Conservation (phyloP, 1,140 invertebrate species). For the Theocolax elegans region DNA sequence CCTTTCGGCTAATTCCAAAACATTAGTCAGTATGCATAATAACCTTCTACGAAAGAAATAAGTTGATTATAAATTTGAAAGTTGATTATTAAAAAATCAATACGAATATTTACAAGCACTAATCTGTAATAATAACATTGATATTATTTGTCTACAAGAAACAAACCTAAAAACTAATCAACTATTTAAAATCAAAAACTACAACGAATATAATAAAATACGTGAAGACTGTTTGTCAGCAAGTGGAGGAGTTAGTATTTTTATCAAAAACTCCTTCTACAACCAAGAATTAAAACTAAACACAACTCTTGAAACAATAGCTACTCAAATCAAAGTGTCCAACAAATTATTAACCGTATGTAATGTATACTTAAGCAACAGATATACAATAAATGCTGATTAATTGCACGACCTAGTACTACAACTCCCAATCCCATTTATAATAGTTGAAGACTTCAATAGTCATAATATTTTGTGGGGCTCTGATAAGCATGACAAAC, state of each 20-base stretch:
- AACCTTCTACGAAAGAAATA: too few species aligned
- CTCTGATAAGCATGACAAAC: conserved; percentile 45
- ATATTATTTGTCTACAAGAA: conserved; percentile 1
- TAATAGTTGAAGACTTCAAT: conserved; percentile 44
- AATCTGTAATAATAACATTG: background rate
- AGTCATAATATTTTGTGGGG: conserved; percentile 52
- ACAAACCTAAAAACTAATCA: background rate
- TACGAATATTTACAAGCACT: background rate
- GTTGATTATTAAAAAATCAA: background rate
- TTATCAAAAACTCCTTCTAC: conserved; percentile 44
- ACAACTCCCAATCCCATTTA: conserved; percentile 36
- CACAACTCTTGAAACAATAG: conserved; percentile 43
- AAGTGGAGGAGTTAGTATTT: conserved; percentile 50
- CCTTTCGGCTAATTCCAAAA: too few species aligned
- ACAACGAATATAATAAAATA: conserved; percentile 28
- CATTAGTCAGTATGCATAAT: too few species aligned
- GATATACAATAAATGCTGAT: conserved; percentile 20
- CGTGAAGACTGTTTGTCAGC: conserved; percentile 32
- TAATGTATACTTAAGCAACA: background rate
- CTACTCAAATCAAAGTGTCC: conserved; percentile 41
- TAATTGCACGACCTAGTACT: conserved; percentile 48
- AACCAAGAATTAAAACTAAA: conserved; percentile 44
- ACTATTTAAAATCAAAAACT: background rate
- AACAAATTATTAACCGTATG: conserved; percentile 34
- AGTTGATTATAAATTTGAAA: too few species aligned